Evolutionary conservation across 2,888 invertebrate genomes (phyloP).

Genomic region (Ashinkailepas kermadecensis): DNA sequence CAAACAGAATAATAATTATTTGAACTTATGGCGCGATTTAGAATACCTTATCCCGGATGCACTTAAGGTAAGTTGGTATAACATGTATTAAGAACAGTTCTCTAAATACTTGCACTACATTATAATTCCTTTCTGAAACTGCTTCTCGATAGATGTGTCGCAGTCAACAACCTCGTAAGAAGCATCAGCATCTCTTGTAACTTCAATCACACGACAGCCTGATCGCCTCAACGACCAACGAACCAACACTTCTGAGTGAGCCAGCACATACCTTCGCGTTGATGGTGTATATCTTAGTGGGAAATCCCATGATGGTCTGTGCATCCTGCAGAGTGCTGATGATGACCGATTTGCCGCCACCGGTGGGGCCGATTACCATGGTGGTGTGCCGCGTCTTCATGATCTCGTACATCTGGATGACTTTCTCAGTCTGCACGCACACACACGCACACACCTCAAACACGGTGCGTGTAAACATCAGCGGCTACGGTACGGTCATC

Average conservation of each 20-base stretch:
- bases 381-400: constrained; percentile 90
- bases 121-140: no score
- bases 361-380: constrained; percentile 88
- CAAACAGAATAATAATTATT: no score
- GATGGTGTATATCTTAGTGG: constrained; percentile 68
- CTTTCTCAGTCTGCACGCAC: constrained; percentile 63
- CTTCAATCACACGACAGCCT: no score
- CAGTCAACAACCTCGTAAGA: no score
- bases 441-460: constrained; percentile 1
- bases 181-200: no score
- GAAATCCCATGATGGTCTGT: constrained; percentile 63
- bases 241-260: background rate
- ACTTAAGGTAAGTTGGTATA: no score
- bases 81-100: no score
- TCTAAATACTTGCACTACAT: no score
- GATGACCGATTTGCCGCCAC: constrained; percentile 84
- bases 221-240: background rate
- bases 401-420: constrained; percentile 84
- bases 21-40: no score
- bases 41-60: no score
- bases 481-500: constrained; percentile 30
- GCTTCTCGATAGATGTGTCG: no score
- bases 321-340: constrained; percentile 68
- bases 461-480: constrained; percentile 7
- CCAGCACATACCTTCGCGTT: constrained; percentile 65